A percentile compares a stretch with the other conserved stretches of the same genome.
These are phyloP conservation scores for Drosophila mayaguana DNA, from an alignment of 2,888 invertebrate genomes.

Conservation along the genomic window DNA sequence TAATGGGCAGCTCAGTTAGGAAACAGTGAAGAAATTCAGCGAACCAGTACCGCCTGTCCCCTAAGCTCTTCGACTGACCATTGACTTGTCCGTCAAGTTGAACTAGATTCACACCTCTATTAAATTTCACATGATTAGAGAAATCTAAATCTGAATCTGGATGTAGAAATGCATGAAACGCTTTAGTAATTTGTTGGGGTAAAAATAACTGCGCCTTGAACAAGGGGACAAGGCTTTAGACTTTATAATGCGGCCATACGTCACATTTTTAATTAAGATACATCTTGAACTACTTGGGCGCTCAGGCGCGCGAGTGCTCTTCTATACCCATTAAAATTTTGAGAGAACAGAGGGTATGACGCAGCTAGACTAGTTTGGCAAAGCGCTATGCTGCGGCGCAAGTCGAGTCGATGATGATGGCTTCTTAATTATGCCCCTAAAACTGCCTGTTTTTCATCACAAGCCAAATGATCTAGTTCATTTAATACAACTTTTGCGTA, in stretches of 20 bases:
- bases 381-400: background rate
- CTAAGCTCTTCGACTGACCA: background rate
- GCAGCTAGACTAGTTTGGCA: background rate
- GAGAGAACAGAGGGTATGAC: background rate
- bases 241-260: constrained; percentile 30
- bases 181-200: background rate
- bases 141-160: background rate
- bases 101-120: no score
- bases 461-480: background rate
- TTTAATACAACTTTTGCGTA: background rate
- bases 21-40: no score
- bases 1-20: no score
- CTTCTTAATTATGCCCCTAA: background rate
- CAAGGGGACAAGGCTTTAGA: constrained; percentile 3
- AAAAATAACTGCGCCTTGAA: background rate
- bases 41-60: background rate
- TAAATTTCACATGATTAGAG: no score
- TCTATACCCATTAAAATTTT: background rate
- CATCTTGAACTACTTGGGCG: constrained; percentile 60
- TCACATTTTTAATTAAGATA: constrained; percentile 55
- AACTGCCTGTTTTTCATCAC: no score
- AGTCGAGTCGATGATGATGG: background rate
- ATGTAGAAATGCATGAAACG: background rate
- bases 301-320: constrained; percentile 43
- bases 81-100: background rate